These are phyloP conservation scores for Cremastobaeus sp. DNA, from an alignment of 2,888 invertebrate genomes.

Conservation along the genomic window DNA sequence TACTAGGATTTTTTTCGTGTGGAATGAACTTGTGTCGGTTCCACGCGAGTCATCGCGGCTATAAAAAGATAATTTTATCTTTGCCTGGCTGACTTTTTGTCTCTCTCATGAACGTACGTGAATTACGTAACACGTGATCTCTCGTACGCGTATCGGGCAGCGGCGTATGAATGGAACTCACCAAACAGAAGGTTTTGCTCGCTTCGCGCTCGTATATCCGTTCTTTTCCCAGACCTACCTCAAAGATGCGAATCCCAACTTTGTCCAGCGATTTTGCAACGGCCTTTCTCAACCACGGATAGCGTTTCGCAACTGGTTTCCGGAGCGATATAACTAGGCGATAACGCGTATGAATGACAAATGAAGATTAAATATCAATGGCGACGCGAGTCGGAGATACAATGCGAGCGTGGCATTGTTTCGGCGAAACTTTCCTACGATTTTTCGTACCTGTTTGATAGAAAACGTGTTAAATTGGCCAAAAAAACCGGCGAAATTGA, in stretches of 20 bases:
- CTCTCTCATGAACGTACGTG: conserved; percentile 42
- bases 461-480: too few relatives aligned
- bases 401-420: not conserved
- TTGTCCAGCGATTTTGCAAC: conserved; percentile 56
- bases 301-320: conserved; percentile 59
- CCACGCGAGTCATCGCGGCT: conserved; percentile 23
- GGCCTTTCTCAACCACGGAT: conserved; percentile 28
- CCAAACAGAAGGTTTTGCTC: conserved; percentile 58
- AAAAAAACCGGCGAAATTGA: too few relatives aligned
- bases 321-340: conserved; percentile 53
- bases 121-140: conserved; percentile 62
- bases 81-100: conserved; percentile 2
- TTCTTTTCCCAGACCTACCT: conserved; percentile 63
- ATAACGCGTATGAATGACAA: conserved; percentile 58
- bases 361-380: conserved; percentile 50
- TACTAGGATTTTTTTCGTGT: too few relatives aligned
- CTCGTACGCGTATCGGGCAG: conserved; percentile 54
- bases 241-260: conserved; percentile 60
- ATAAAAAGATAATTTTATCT: conserved; percentile 57
- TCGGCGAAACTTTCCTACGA: too few relatives aligned
- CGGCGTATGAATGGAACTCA: conserved; percentile 60
- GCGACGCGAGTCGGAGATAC: conserved; percentile 2
- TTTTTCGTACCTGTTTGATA: too few relatives aligned
- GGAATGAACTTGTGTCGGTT: too few relatives aligned
- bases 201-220: conserved; percentile 60